phyloP scores from a whole-genome alignment of 2,113 vertebrate genomes.

The Sturnus vulgaris region DNA sequence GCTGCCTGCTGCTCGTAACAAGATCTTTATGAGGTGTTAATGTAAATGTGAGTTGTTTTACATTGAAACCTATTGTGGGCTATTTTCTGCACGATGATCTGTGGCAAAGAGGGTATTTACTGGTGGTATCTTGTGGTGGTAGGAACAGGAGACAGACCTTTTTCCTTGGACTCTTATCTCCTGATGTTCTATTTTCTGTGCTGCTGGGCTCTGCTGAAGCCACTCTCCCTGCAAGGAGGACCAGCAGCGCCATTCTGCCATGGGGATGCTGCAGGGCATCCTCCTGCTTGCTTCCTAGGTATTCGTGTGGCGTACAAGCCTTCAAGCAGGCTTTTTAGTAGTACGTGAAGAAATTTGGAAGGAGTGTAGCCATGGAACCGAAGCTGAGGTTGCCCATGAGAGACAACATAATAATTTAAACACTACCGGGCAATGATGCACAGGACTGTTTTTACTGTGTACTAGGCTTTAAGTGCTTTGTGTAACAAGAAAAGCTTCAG shows the following conservation, averaged over 20 bases:
- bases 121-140: not conserved
- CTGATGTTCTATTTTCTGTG: not conserved
- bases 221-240: not conserved
- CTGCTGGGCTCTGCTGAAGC: not conserved
- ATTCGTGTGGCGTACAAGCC: not conserved
- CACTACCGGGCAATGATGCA: not conserved
- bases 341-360: not conserved
- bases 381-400: not conserved
- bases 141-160: not conserved
- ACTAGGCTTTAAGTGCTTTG: not conserved
- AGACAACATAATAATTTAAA: not conserved
- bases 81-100: not conserved
- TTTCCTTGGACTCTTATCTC: not conserved
- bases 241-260: not conserved
- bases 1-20: not conserved
- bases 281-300: not conserved
- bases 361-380: not conserved
- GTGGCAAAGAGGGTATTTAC: not conserved
- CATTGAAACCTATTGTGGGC: not conserved
- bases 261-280: not conserved
- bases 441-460: not conserved
- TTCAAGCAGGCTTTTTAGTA: not conserved
- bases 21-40: not conserved
- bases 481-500: not conserved
- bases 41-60: not conserved